phyloP scores from a whole-genome alignment of 2,888 invertebrate genomes.

The Pelosia muscerda region DNA sequence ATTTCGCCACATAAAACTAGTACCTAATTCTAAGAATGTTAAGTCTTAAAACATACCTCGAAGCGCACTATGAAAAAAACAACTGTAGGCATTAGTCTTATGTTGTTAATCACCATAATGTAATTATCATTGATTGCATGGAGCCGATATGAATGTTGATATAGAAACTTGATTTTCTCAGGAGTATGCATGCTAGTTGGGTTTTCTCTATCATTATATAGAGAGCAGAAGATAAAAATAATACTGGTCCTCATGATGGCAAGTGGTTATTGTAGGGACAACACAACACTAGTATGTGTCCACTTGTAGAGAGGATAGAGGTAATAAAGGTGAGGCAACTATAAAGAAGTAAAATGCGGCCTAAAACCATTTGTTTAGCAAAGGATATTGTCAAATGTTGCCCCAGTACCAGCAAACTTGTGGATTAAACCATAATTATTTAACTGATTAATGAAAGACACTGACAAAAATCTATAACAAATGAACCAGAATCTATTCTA shows the following conservation, averaged over 20 bases:
- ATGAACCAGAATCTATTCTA: too few species aligned
- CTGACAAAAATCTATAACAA: too few species aligned
- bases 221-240: too few species aligned
- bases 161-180: background rate
- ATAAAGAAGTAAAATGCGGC: background rate
- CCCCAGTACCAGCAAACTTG: too few species aligned
- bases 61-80: background rate
- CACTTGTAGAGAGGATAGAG: too few species aligned
- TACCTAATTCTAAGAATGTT: background rate
- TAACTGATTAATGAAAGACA: too few species aligned
- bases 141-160: background rate
- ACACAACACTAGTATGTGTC: too few species aligned
- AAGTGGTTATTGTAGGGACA: too few species aligned
- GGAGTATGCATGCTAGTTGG: background rate
- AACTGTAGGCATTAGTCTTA: constrained; percentile 9
- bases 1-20: constrained; percentile 8
- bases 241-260: background rate
- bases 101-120: constrained; percentile 10
- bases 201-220: background rate
- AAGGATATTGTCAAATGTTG: too few species aligned
- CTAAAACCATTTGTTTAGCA: background rate
- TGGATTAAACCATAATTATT: too few species aligned
- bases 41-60: background rate
- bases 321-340: background rate
- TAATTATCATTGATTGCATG: constrained; percentile 11